Base-by-base conservation (phyloP, 2,797 vertebrate species). In the Pseudochaenichthys georgianus region DNA sequence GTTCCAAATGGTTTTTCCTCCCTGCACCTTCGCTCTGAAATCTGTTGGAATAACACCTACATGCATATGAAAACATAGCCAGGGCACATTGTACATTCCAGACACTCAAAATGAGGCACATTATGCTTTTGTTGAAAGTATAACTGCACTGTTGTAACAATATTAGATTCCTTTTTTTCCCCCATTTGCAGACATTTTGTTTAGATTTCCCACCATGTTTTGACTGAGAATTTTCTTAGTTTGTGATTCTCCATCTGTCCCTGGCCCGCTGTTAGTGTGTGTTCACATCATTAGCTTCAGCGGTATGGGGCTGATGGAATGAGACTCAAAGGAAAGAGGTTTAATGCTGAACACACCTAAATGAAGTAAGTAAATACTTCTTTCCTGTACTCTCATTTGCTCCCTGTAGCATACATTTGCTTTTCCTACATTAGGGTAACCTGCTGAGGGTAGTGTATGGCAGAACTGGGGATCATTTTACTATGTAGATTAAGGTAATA, bases 21-120 rank as follows among this genome's bases (percentile, higher is more conserved):
- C 13, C 23, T 73, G 72, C 74, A 87, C 82, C 78, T 86, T 84
- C 66, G 81, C 31, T 5, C 75, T 68, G 65, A 86, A 75, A 83
- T 87, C 73, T 73, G 71, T 90, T 70, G 73, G 61, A 90, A 87
- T 66, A 92, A 87, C 76, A 87, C 71, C 61, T 74, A 75, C 59
- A 80, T 63, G 71, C 78, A 76, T 80, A 85, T 72, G 54, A 91
- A 91, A 92, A 92, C 87, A 91, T 7, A 85, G 62, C 58, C 61
- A 41, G 38, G 19, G 65, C 58, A 67, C 48, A 63, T 48, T 82
- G 69, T 57, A 60, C 85, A 86, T 90, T 86, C 89, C 90, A 92
- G 81, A 87, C 89, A 57, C 77, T 80, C 82, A 82, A 82, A 48
- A 81, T 75, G 82, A 85, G 83, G 81, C 75, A 43, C 78, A 73